Evolutionary conservation across 2,888 invertebrate species (phyloP).

Genomic region (Anodontia alba): DNA sequence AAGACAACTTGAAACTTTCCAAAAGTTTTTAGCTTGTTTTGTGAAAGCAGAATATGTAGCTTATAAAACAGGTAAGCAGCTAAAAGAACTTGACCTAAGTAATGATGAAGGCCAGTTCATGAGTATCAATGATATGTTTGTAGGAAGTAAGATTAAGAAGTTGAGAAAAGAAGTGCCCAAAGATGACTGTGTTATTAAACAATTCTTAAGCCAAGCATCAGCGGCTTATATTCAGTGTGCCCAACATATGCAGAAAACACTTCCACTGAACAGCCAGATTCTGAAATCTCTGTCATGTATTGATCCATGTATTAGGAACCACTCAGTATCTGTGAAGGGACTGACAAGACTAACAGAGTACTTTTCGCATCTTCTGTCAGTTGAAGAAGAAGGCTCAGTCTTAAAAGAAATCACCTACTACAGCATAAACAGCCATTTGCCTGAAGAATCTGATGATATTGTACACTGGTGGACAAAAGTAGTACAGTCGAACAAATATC

Average conservation of each 20-base stretch:
- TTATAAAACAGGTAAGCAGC: no score
- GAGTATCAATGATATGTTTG: not conserved
- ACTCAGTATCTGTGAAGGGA: not conserved
- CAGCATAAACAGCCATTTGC: conserved; percentile 14
- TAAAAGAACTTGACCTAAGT: no score
- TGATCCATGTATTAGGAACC: conserved; percentile 1
- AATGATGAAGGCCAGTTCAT: not conserved
- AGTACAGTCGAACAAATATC: not conserved
- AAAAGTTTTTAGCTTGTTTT: no score
- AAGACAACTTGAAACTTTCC: no score
- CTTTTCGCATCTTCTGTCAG: not conserved
- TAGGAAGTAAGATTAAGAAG: no score
- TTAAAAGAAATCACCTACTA: conserved; percentile 10
- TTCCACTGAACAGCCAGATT: conserved; percentile 11
- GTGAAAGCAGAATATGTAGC: no score
- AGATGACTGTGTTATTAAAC: not conserved
- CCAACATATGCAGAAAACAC: conserved; percentile 25
- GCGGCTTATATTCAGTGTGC: conserved; percentile 20
- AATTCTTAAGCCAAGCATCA: not conserved
- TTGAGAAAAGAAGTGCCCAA: no score
- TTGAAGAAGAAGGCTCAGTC: not conserved
- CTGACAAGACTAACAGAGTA: conserved; percentile 9
- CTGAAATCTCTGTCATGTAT: conserved; percentile 17
- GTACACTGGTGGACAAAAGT: conserved; percentile 27
- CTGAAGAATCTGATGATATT: not conserved